Conservation (phyloP, 1,140 invertebrate genomes). For the Drosophila gunungcola region DNA sequence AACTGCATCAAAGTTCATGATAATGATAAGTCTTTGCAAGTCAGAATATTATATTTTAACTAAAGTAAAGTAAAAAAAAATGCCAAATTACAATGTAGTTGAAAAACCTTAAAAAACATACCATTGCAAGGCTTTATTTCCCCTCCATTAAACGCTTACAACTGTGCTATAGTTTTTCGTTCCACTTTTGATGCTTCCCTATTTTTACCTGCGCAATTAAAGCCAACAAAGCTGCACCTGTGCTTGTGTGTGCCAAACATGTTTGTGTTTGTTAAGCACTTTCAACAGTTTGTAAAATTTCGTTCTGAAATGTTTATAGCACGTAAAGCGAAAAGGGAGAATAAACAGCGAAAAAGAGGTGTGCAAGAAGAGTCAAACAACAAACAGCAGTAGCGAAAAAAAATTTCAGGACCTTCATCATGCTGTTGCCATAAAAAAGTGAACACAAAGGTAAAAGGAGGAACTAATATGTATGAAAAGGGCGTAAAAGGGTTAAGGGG, state of each 20-base stretch:
- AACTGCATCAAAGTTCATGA: no score
- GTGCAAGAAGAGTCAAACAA: conserved; percentile 28
- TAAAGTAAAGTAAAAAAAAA: no score
- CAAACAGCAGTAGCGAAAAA: conserved; percentile 13
- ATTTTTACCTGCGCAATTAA: conserved; percentile 43
- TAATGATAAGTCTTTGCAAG: no score
- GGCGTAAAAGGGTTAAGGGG: conserved; percentile 14
- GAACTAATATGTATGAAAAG: conserved; percentile 18
- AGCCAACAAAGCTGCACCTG: conserved; percentile 46
- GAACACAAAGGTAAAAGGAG: conserved; percentile 13
- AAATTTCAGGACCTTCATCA: conserved; percentile 10
- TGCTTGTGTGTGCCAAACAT: conserved; percentile 23
- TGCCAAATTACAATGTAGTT: no score
- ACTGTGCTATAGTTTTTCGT: conserved; percentile 62
- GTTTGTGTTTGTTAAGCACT: conserved; percentile 65
- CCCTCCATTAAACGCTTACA: conserved; percentile 39
- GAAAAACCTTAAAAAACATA: neutral
- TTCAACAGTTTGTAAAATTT: conserved; percentile 71
- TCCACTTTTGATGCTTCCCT: conserved; percentile 11
- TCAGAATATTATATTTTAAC: no score
- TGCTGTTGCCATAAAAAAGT: conserved; percentile 6
- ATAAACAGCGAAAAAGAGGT: conserved; percentile 32
- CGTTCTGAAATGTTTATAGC: conserved; percentile 49
- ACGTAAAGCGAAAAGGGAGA: conserved; percentile 32
- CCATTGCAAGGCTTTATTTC: neutral